These are phyloP conservation scores for Ochotona curzoniae DNA, from an alignment of 2,113 vertebrate genomes.

Conservation along the genomic window DNA sequence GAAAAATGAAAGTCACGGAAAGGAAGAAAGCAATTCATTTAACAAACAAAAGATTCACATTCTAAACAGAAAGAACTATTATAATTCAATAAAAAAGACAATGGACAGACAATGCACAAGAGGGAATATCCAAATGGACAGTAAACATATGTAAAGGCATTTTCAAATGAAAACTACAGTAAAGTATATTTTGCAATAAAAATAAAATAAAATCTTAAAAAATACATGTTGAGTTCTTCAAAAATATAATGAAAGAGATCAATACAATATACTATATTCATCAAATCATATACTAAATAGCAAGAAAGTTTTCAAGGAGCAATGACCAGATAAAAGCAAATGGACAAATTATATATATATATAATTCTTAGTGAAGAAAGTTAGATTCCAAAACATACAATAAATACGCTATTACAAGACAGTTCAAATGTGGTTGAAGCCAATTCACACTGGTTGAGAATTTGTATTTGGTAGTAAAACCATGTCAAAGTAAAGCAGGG, in stretches of 20 bases:
- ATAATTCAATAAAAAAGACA: neutral
- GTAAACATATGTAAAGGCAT: neutral
- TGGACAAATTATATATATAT: neutral
- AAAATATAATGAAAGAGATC: neutral
- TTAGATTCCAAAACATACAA: neutral
- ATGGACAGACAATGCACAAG: neutral
- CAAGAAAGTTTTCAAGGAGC: neutral
- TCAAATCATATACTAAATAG: neutral
- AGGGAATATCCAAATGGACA: neutral
- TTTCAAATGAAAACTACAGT: neutral
- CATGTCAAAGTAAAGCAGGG: neutral
- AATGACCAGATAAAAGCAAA: neutral
- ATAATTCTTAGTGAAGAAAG: neutral
- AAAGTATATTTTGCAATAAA: no score
- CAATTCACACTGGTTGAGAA: neutral
- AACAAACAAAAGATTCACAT: neutral
- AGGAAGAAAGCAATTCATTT: neutral
- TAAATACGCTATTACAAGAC: neutral
- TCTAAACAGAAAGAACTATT: neutral
- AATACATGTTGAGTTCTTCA: no score
- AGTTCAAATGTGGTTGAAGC: neutral
- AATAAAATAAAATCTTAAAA: no score
- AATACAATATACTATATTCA: neutral
- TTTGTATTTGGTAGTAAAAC: neutral
- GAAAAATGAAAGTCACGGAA: constrained; percentile 32